Evolutionary conservation across 2,113 vertebrate species (phyloP), one percentile per base, ranked within the genome.

Genomic region (Gadus macrocephalus): DNA sequence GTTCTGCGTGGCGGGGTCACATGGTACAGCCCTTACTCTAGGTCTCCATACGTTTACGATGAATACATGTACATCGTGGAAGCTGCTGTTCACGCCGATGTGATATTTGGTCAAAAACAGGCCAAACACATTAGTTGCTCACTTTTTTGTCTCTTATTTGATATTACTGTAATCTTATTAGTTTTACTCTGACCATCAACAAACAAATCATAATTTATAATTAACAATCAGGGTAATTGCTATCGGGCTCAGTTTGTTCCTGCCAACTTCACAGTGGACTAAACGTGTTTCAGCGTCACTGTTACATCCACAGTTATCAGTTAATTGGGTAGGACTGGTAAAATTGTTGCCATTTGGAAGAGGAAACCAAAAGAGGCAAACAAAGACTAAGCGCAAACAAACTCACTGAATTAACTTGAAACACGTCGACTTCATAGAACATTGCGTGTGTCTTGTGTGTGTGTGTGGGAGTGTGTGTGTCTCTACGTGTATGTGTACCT

Each of bases 181-280:
- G 76, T 82, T 77, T 87, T 81, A 85, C 83, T 91, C 81, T 72
- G 78, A 73, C 84, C 85, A 84, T 92, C 87, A 87, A 85, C 89
- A 88, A 86, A 81, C 80, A 82, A 84, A 90, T 88, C 84, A 81
- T 78, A 73, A 77, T 89, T 89, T 78, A 81, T 78, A 76, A 81
- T 75, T 81, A 82, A 81, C 88, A 78, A 76, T 75, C 79, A 69
- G 74, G 85, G 65, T 91, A 91, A 91, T 91, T 91, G 87, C 85
- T 89, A 87, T 87, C 87, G 89, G 90, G 88, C 90, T 91, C 85
- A 90, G 87, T 86, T 91, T 90, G 77, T 89, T 79, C 79, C 77
- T 78, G 82, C 70, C 81, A 87, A 80, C 88, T 81, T 80, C 75
- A 72, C 81, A 85, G 78, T 87, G 82, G 86, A 78, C 79, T 74